Evolutionary conservation across 2,113 vertebrate species (phyloP), one percentile per base, ranked within the genome.

Genomic region (Gallinago jamesoni): DNA sequence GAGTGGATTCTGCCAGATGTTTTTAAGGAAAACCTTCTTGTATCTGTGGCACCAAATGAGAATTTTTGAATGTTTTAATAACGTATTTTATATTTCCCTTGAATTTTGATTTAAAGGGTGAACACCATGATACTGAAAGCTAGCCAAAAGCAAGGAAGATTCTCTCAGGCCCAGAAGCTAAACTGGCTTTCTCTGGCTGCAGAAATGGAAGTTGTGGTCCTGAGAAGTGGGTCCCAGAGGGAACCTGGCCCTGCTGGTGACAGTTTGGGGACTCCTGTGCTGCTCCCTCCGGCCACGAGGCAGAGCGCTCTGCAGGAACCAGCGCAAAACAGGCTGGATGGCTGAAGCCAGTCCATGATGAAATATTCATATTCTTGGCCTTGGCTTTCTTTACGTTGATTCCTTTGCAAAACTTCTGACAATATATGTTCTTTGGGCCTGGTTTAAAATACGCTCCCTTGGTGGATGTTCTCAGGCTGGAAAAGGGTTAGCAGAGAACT

Each of bases 391-490:
- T 39, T 16, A 37, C 93, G 50, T 93, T 96, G 95, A 80, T 94
- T 84, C 88, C 86, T 93, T 84, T 39, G 22, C 12, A 19, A 64
- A 63, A 31, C 60, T 81, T 66, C 30, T 89, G 93, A 6, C 88
- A 47, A 1, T 0, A 1, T 0, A 25, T 1, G 25, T 28, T 92
- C 86, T 60, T 76, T 0, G 55, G 82, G 67, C 45, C 1, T 2
- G 4, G 27, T 66, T 57, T 31, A 50, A 78, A 78, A 70, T 55
- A 5, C 3, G 63, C 87, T 91, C 94, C 85, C 78, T 81, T 2
- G 0, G 5, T 84, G 28, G 23, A 31, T 41, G 52, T 45, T 72
- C 9, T 64, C 19, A 6, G 59, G 13, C 64, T 75, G 95, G 13
- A 25, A 30, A n/a, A n/a, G 28, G 68, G 50, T 39, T 27, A 30